Percentiles rank a stretch among this genome's conserved stretches.
Evolutionary conservation across 1,140 invertebrate genomes (phyloP).

Genomic region (Zaprionus gabonicus): DNA sequence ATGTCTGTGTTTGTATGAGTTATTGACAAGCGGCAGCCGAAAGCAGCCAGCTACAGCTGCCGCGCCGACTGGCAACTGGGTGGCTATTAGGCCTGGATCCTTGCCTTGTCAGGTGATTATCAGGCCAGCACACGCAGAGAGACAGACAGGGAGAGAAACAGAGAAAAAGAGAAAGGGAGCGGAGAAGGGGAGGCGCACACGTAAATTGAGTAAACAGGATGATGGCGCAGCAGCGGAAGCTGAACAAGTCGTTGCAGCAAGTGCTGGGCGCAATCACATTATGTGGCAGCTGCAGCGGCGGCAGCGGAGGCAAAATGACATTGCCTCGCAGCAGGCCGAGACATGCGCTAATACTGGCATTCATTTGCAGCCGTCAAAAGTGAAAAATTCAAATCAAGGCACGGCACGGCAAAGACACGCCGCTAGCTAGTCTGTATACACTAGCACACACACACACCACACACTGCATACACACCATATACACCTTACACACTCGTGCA

Average conservation of each 20-base stretch:
- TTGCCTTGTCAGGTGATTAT: constrained; percentile 64
- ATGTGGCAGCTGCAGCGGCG: constrained; percentile 15
- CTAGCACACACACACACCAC: constrained; percentile 23
- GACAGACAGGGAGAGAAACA: background rate
- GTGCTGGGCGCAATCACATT: constrained; percentile 56
- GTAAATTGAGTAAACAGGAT: constrained; percentile 53
- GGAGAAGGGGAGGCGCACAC: background rate
- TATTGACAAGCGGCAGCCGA: constrained; percentile 42
- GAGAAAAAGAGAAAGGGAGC: background rate
- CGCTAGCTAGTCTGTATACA: constrained; percentile 4
- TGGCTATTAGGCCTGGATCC: constrained; percentile 55
- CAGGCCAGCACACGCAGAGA: constrained; percentile 35
- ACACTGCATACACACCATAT: constrained; percentile 3
- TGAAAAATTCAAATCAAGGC: constrained; percentile 77
- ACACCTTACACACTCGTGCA: constrained; percentile 3
- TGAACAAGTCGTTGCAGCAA: constrained; percentile 63
- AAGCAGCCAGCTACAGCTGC: constrained; percentile 40
- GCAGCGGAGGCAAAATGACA: background rate
- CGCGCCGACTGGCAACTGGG: constrained; percentile 3
- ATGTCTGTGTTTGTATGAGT: constrained; percentile 29
- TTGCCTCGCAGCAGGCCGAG: constrained; percentile 23
- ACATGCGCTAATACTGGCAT: constrained; percentile 72
- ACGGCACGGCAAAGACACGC: constrained; percentile 54
- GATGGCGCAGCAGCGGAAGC: constrained; percentile 57
- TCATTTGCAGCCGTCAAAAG: constrained; percentile 76